Evolutionary conservation across 2,113 vertebrate species (phyloP).

Genomic region (Thinocorus orbignyianus): DNA sequence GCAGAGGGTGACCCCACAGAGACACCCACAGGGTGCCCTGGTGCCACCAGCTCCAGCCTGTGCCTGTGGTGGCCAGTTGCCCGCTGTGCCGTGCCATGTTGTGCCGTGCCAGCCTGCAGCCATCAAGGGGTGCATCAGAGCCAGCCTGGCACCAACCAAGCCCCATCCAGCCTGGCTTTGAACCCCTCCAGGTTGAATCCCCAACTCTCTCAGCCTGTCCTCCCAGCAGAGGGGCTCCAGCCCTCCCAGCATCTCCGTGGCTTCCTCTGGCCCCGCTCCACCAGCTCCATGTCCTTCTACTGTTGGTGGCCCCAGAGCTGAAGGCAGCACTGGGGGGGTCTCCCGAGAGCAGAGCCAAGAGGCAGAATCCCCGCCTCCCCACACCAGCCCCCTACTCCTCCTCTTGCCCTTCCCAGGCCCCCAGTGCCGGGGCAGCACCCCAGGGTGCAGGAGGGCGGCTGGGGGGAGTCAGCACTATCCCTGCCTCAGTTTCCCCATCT

Average conservation of each 20-base stretch:
- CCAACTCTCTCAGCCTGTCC: too few species aligned
- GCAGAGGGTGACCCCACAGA: not conserved
- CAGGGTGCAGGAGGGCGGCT: not conserved
- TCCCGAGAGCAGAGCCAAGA: too few species aligned
- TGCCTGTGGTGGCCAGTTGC: not conserved
- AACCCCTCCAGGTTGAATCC: too few species aligned
- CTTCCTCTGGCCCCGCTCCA: too few species aligned
- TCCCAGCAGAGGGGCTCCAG: too few species aligned
- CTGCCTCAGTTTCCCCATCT: not conserved
- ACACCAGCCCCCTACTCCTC: fast-evolving
- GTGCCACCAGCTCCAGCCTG: not conserved
- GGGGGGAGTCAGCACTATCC: not conserved
- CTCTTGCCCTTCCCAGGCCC: too few species aligned
- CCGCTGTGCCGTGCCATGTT: fast-evolving
- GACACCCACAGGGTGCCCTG: fast-evolving
- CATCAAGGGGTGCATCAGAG: not conserved
- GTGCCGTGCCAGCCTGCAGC: not conserved
- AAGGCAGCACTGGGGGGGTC: too few species aligned
- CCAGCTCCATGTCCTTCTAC: too few species aligned
- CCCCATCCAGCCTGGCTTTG: too few species aligned
- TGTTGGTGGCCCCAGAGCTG: too few species aligned
- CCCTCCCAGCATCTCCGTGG: too few species aligned
- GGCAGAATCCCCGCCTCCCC: too few species aligned
- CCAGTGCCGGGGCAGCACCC: fast-evolving
- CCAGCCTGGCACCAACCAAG: not conserved